A percentile compares a stretch with the other conserved stretches of the same genome.
phyloP scores from a whole-genome alignment of 2,113 vertebrate species.

The Delphinus delphis region DNA sequence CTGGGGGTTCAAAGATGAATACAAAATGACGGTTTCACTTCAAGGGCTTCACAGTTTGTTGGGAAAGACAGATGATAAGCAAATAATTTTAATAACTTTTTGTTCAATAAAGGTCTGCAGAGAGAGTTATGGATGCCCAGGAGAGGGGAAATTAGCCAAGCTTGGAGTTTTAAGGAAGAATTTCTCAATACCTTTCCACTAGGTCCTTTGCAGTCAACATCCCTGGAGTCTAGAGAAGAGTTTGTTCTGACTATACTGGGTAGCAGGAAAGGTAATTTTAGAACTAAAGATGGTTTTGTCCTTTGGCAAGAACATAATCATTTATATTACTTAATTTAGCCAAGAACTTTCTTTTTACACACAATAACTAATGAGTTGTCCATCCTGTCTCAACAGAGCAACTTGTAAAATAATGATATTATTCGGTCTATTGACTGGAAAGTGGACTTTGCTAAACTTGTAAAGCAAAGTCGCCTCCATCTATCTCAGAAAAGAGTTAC shows the following conservation, averaged over 20 bases:
- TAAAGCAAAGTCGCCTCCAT: not conserved
- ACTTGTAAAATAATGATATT: conserved; percentile 25
- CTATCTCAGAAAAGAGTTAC: not conserved
- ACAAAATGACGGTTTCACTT: not conserved
- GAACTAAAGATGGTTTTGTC: conserved; percentile 26
- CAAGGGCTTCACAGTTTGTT: not conserved
- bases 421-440: not conserved
- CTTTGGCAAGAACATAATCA: conserved; percentile 6
- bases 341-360: conserved; percentile 26
- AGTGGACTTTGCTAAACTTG: not conserved
- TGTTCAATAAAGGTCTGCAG: not conserved
- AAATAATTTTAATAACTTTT: not conserved
- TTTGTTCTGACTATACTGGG: not conserved
- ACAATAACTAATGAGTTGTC: not conserved
- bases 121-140: not conserved
- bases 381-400: conserved; percentile 11
- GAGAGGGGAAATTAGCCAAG: not conserved
- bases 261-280: conserved; percentile 19
- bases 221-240: not conserved
- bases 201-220: not conserved
- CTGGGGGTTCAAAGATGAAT: not conserved
- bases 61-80: not conserved
- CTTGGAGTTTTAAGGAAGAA: not conserved
- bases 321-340: conserved; percentile 38
- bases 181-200: not conserved